Evolutionary conservation across 1,140 invertebrate genomes (phyloP).

Genomic region (Varroa destructor): DNA sequence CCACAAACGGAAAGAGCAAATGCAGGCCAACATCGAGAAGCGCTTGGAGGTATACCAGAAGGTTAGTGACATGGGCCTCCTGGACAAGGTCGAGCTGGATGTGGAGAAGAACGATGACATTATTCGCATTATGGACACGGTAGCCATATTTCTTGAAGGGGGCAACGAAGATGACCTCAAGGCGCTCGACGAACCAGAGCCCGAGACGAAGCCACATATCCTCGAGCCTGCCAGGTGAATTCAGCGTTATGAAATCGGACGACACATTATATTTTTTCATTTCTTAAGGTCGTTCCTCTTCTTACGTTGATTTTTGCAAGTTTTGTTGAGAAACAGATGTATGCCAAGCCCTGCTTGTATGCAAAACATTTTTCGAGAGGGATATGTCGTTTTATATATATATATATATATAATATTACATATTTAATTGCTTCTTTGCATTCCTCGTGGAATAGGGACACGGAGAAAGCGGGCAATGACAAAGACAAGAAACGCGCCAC

Average conservation of each 20-base stretch:
- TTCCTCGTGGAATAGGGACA: neutral
- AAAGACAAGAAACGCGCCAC: slow-evolving; percentile 32
- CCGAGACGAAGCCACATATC: slow-evolving; percentile 39
- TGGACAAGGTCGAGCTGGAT: slow-evolving; percentile 69
- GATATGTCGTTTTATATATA: no score
- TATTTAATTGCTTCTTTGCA: no score
- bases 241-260: neutral
- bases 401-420: no score
- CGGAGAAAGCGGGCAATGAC: slow-evolving; percentile 30
- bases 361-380: no score
- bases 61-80: slow-evolving; percentile 55
- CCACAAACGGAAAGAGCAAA: slow-evolving; percentile 74
- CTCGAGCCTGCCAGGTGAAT: slow-evolving; percentile 31
- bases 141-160: slow-evolving; percentile 91
- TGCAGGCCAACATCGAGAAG: slow-evolving; percentile 64
- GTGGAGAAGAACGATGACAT: slow-evolving; percentile 70
- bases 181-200: slow-evolving; percentile 51
- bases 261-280: neutral
- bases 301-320: neutral
- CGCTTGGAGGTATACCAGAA: slow-evolving; percentile 81
- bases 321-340: neutral
- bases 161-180: slow-evolving; percentile 87
- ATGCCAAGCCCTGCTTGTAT: neutral
- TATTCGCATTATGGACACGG: slow-evolving; percentile 78
- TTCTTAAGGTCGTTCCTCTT: neutral